Evolutionary conservation across 2,797 vertebrate species (phyloP), one percentile per base, ranked within the genome.

Genomic region (Perodicticus potto): DNA sequence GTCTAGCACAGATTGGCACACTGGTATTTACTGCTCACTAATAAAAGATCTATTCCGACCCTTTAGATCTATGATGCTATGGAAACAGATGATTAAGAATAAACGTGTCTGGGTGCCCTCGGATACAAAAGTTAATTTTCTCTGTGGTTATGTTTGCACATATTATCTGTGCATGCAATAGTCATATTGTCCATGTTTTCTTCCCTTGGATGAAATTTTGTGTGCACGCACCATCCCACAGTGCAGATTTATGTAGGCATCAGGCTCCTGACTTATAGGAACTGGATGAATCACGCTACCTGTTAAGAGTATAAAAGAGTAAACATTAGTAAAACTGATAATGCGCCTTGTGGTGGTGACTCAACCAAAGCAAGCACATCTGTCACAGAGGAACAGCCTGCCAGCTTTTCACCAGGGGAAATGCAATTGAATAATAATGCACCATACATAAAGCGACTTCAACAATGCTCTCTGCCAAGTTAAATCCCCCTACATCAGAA

Each of bases 301-400:
- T 98, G 98, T 88, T 98, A 96, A 96, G 16, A 97, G 95, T 96
- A 92, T 97, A 98, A 98, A 98, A 91, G 98, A 98, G 97, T 97
- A 98, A 98, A 98, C 98, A 98, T 98, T 98, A 98, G 98, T 98
- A 98, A 98, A 98, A 98, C 97, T 97, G 97, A 98, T 98, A 98
- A 98, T 98, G 98, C 63, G 90, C 93, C 98, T 98, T 73, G 98
- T 97, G 98, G 96, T 97, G 98, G 98, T 96, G 97, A 98, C 98
- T 98, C 98, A 98, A 98, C 98, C 98, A 98, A 97, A 98, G 94
- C 97, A 96, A 97, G 98, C 96, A 97, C 98, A 98, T 98, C 98
- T 98, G 98, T 98, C 98, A 98, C 91, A 2, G 89, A 98, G 96
- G 96, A 98, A 96, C 96, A 97, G 91, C 49, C 97, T 97, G 98